These are phyloP conservation scores for Neotoxoptera formosana DNA, from an alignment of 1,140 invertebrate genomes.

Conservation along the genomic window DNA sequence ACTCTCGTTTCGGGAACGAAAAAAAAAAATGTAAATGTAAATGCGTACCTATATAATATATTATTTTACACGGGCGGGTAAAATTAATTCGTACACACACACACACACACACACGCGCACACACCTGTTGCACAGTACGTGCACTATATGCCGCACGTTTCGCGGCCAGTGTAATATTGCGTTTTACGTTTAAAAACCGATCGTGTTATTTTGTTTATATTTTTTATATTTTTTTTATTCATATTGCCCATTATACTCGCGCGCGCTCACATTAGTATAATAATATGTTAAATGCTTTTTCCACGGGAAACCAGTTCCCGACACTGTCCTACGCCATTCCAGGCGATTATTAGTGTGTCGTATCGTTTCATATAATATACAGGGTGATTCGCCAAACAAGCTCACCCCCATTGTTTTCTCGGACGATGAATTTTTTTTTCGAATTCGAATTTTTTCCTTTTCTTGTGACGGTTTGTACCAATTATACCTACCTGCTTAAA, in stretches of 20 bases:
- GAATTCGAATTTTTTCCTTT: too few relatives aligned
- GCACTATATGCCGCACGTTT: background rate
- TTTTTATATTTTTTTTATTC: background rate
- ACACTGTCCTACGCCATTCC: slow-evolving; percentile 27
- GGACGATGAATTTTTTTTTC: too few relatives aligned
- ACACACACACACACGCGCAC: background rate
- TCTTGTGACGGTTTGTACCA: too few relatives aligned
- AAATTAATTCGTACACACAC: background rate
- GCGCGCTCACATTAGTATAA: background rate
- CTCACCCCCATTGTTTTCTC: too few relatives aligned
- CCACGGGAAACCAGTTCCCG: background rate
- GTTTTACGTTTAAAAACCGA: background rate
- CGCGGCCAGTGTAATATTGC: background rate
- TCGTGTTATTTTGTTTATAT: background rate
- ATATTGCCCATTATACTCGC: background rate
- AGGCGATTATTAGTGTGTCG: background rate
- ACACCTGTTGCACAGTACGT: background rate
- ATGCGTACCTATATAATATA: too few relatives aligned
- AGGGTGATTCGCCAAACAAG: too few relatives aligned
- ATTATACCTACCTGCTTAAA: too few relatives aligned
- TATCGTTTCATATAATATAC: background rate
- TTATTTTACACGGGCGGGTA: background rate
- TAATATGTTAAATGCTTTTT: background rate
- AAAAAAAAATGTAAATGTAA: background rate
- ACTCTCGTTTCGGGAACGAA: background rate